Evolutionary conservation across 1,140 invertebrate genomes (phyloP), one percentile per base, ranked within the genome.

Genomic region (Diorhabda elongata): DNA sequence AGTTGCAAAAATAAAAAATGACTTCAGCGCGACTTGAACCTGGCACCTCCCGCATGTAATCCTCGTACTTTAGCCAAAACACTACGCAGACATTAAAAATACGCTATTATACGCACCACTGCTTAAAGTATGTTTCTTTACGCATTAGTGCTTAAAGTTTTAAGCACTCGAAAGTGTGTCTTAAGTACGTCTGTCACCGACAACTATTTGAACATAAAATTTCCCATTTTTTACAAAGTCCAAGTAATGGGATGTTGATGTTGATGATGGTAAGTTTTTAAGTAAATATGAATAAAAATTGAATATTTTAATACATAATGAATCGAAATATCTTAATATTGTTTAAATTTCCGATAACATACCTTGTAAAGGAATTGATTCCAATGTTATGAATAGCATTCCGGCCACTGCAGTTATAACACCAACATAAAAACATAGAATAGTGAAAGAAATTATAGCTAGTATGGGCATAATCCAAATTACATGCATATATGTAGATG

Each of bases 391-490:
- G 8, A 88, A 84, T 59, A 81, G 77, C 3, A 91, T 80, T 6
- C 88, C 88, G 11, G 86, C 83, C 4, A 90, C 74, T 3, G 86
- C 85, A 2, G 89, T 85, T 65, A 83, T 79, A 26, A 26, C 26
- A 3, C 80, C 82, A 5, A 90, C 84, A 42, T 82, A 86, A 65
- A 82, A 80, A 84, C 87, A 90, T 72, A 90, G 87, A 65, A 91
- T 81, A 75, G 84, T 88, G 0, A 84, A 84, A 3, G 88, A 86
- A 9, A 89, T 77, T 3, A 82, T 81, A 6, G 84, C 85, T 76
- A 94, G 90, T 5, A 93, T 83, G 0, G 93, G 92, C 80, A 92
- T 91, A 47, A 91, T 86, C 89, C 89, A 91, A 63, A 90, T 76
- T 71, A 87, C 89, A 79, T 90, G 88, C 8, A 90, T 71, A 69